Conservation (phyloP, 2,888 invertebrate genomes). For the Bellardia bayeri region DNA sequence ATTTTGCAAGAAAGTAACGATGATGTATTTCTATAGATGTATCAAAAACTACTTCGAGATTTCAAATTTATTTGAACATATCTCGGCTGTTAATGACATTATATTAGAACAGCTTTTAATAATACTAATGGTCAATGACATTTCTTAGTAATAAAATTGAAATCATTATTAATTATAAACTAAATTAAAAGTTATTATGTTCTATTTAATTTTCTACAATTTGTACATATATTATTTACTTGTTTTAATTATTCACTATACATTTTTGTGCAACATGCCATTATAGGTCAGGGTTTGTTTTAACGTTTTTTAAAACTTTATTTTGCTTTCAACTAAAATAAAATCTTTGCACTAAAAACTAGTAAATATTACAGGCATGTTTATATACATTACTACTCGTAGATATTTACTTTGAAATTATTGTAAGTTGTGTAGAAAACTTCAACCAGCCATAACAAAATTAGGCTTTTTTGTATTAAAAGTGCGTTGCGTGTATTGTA, state of each 20-base stretch:
- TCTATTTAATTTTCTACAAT: neutral
- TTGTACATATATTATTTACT: neutral
- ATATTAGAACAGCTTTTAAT: too few relatives aligned
- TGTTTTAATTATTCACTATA: constrained; percentile 1
- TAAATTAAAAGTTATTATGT: neutral
- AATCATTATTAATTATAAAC: too few relatives aligned
- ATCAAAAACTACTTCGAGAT: too few relatives aligned
- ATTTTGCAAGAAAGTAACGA: too few relatives aligned
- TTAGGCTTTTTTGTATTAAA: constrained; percentile 51
- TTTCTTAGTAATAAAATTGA: too few relatives aligned
- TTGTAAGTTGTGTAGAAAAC: constrained; percentile 19
- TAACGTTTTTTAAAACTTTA: neutral
- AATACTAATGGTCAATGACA: too few relatives aligned
- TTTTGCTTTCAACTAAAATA: constrained; percentile 11
- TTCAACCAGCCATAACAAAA: constrained; percentile 35
- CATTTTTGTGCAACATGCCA: constrained; percentile 16
- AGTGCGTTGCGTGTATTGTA: constrained; percentile 61
- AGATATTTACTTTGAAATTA: constrained; percentile 16
- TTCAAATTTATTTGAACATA: too few relatives aligned
- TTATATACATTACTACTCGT: neutral
- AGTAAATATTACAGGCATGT: constrained; percentile 5
- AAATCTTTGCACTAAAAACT: constrained; percentile 17
- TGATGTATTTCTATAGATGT: too few relatives aligned
- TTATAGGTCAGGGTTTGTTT: constrained; percentile 62
- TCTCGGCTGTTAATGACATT: too few relatives aligned